Percentiles rank a stretch among this genome's conserved stretches.
These are phyloP conservation scores for Pogonognathellus flavescens DNA, from an alignment of 1,140 invertebrate genomes.

Conservation along the genomic window DNA sequence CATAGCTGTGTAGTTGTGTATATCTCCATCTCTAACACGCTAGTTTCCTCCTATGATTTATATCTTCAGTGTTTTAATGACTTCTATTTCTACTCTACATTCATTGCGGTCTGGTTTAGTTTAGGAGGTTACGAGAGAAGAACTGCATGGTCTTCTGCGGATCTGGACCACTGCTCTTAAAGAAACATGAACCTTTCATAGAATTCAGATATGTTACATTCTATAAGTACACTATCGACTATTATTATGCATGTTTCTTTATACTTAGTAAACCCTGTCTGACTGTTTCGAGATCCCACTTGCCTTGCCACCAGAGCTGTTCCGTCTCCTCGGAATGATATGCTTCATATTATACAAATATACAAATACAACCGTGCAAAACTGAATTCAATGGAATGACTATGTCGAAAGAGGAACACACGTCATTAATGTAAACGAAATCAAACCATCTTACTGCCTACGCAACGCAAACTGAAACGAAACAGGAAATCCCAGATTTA, in stretches of 20 bases:
- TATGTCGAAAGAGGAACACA: neutral
- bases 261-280: too few relatives aligned
- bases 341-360: neutral
- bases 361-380: slow-evolving; percentile 1
- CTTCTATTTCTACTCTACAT: slow-evolving; percentile 34
- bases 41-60: slow-evolving; percentile 24
- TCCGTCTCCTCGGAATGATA: neutral
- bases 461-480: slow-evolving; percentile 38
- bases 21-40: neutral
- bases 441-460: slow-evolving; percentile 5
- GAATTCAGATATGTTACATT: slow-evolving; percentile 1
- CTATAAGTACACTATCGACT: neutral
- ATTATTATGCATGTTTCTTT: neutral
- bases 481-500: slow-evolving; percentile 44
- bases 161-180: neutral
- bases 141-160: too few relatives aligned
- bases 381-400: neutral
- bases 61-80: slow-evolving; percentile 43
- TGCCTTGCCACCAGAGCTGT: too few relatives aligned
- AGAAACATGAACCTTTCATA: neutral
- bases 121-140: too few relatives aligned
- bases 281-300: too few relatives aligned
- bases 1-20: too few relatives aligned
- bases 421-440: slow-evolving; percentile 45
- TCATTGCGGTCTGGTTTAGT: neutral